Evolutionary conservation across 2,888 invertebrate genomes (phyloP).

Genomic region (Drosophila buzzatii): DNA sequence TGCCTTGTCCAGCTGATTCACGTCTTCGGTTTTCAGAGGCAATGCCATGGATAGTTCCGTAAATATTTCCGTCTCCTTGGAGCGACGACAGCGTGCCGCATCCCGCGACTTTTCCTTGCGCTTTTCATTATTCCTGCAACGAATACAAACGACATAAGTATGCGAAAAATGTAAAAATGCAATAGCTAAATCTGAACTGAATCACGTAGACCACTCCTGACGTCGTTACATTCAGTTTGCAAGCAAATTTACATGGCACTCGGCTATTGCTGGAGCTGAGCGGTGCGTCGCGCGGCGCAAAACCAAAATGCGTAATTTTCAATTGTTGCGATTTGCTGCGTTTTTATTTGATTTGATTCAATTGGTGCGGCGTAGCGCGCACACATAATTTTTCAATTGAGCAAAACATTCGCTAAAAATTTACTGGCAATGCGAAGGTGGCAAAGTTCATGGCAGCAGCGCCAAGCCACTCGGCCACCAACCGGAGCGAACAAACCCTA

Average conservation of each 20-base stretch:
- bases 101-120: constrained; percentile 98
- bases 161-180: constrained; percentile 9
- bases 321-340: constrained; percentile 62
- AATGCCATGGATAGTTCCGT: constrained; percentile 92
- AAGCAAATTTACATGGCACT: constrained; percentile 30
- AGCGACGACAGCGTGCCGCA: constrained; percentile 96
- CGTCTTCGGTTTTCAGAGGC: constrained; percentile 92
- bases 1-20: constrained; percentile 97
- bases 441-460: constrained; percentile 61
- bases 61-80: constrained; percentile 97
- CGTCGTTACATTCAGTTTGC: constrained; percentile 6
- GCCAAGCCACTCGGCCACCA: constrained; percentile 3
- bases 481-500: not conserved
- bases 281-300: constrained; percentile 1
- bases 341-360: constrained; percentile 72
- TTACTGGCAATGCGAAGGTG: constrained; percentile 40
- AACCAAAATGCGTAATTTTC: constrained; percentile 62
- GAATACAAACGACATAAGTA: constrained; percentile 39
- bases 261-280: not conserved
- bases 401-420: constrained; percentile 51
- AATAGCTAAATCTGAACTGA: constrained; percentile 16
- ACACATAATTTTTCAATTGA: constrained; percentile 74
- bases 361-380: constrained; percentile 59
- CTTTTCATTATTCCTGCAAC: constrained; percentile 96
- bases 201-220: constrained; percentile 64